Conservation (phyloP, 2,888 invertebrate genomes). For the Leucophora obtusa region DNA sequence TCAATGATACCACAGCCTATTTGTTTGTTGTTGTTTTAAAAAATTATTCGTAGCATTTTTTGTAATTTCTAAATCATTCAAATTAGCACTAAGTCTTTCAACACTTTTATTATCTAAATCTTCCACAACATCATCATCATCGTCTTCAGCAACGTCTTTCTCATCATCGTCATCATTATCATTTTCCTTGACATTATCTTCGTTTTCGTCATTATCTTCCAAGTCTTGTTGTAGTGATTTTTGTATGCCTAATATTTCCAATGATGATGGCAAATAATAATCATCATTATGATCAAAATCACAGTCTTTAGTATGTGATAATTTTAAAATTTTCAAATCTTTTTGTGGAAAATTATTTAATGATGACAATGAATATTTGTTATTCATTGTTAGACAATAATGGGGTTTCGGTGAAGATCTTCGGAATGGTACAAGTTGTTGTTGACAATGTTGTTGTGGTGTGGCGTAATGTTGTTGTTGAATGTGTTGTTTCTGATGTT, state of each 20-base stretch:
- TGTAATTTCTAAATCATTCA: slow-evolving; percentile 55
- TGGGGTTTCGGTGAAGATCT: slow-evolving; percentile 60
- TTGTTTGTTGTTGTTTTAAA: slow-evolving; percentile 66
- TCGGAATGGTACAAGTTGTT: slow-evolving; percentile 34
- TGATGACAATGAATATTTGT: slow-evolving; percentile 41
- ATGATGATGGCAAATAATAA: slow-evolving; percentile 56
- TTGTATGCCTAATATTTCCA: slow-evolving; percentile 55
- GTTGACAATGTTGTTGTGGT: slow-evolving; percentile 50
- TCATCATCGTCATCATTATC: neutral
- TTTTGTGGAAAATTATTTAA: slow-evolving; percentile 27
- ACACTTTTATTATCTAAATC: slow-evolving; percentile 46
- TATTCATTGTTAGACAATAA: slow-evolving; percentile 49
- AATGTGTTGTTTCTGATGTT: slow-evolving; percentile 44
- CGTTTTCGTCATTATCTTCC: slow-evolving; percentile 16
- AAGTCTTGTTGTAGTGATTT: slow-evolving; percentile 41
- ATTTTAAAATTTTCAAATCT: slow-evolving; percentile 62
- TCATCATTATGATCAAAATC: slow-evolving; percentile 45
- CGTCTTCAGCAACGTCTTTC: slow-evolving; percentile 16
- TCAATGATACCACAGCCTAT: slow-evolving; percentile 78
- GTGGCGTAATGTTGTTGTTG: slow-evolving; percentile 36
- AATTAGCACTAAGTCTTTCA: slow-evolving; percentile 52
- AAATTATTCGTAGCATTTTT: slow-evolving; percentile 61
- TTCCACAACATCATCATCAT: neutral
- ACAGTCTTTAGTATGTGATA: slow-evolving; percentile 52
- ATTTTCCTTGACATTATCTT: slow-evolving; percentile 26